A percentile compares a stretch with the other conserved stretches of the same genome.
Conservation (phyloP, 1,140 invertebrate genomes). For the Lordiphosa mommai region DNA sequence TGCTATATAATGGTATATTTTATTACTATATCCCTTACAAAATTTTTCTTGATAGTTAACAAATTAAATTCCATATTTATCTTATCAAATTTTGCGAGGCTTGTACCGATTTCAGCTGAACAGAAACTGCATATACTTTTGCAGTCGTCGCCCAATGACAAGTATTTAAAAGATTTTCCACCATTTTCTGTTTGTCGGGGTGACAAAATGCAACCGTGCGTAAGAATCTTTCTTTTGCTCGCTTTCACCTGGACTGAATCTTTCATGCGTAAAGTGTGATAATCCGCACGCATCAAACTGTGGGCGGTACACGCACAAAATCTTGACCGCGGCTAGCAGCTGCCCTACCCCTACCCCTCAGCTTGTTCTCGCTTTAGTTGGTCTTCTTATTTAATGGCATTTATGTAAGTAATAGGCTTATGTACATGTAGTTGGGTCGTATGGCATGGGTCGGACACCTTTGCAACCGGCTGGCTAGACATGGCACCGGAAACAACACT, state of each 20-base stretch:
- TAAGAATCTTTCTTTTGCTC: background rate
- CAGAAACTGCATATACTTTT: no score
- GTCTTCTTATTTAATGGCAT: slow-evolving; percentile 38
- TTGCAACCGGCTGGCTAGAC: slow-evolving; percentile 12
- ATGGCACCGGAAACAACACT: slow-evolving; percentile 26
- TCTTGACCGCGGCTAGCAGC: background rate
- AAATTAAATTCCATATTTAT: no score
- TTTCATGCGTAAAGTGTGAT: slow-evolving; percentile 40
- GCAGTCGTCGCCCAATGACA: background rate
- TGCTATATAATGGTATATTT: no score
- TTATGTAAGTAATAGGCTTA: slow-evolving; percentile 53
- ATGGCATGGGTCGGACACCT: slow-evolving; percentile 35
- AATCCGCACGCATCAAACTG: slow-evolving; percentile 29
- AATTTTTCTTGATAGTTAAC: no score
- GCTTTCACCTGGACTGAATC: background rate
- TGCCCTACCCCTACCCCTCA: background rate
- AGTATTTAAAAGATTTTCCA: background rate
- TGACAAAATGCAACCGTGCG: slow-evolving; percentile 20
- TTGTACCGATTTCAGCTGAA: no score
- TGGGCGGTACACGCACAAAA: slow-evolving; percentile 12
- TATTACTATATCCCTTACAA: no score
- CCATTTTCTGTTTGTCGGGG: slow-evolving; percentile 5
- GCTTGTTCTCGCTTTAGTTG: background rate
- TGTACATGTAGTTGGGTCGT: background rate
- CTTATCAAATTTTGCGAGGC: no score